Base-by-base conservation (phyloP, 2,888 invertebrate species). In the Conus canariensis region DNA sequence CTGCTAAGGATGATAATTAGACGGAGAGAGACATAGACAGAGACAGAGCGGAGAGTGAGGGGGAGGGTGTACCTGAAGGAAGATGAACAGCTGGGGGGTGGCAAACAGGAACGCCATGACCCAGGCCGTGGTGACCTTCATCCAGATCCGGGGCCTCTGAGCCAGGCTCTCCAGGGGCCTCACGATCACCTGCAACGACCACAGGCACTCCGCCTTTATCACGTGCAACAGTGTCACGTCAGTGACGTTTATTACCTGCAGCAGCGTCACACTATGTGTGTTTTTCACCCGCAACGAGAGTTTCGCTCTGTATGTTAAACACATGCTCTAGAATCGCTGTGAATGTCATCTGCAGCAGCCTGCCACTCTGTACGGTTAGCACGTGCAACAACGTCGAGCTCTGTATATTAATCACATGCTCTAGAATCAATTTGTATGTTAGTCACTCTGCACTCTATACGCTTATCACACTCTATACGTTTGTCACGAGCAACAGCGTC, bases 31-130 rank as follows among this genome's bases (percentile, higher is more conserved):
- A 70, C 12, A 70, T 5, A 16, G 67, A 70, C 5, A 70, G 67
- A 70, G 67, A 70, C 5, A 70, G 10, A 70, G 67, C 8, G 70
- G 70, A 3, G 70, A 70, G 70, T 0, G 70, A 70, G 70, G 19
- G 70, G 7, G 16, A 16, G 16, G 8, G 16, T 22, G 93, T 25
- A 95, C 95, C 94, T 96, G 95, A 10, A 96, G 95, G 92, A 96
- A 96, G 74, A 97, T 96, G 92, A 96, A 96, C 19, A 96, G 93
- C 90, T 96, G 96, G 0, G 96, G 96, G 10, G 96, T 92, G 25
- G 96, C 96, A 83, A 96, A 95, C 8, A 96, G 89, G 85, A 96
- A 95, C 14, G 96, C 96, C 88, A 95, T 93, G 0, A 94, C 67
- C 96, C 96, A 97, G 22, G 96, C 96, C 8, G 94, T 90, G 0